A percentile compares a stretch with the other conserved stretches of the same genome.
Conservation (phyloP, 2,888 invertebrate genomes). For the Steinernema scapterisci region DNA sequence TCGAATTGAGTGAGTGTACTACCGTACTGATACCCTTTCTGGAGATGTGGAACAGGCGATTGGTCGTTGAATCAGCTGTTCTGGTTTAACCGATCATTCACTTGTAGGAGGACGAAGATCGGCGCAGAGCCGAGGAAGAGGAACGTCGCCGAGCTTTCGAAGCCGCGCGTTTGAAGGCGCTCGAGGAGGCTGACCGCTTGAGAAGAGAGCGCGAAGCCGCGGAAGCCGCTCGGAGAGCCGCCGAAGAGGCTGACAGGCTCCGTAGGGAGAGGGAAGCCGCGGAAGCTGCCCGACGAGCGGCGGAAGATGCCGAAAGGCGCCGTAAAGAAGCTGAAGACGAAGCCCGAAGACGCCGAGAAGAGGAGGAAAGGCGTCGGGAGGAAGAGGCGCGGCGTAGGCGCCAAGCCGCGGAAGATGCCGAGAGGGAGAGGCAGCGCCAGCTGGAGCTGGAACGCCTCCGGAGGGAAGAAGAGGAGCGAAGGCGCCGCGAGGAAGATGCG, state of each 20-base stretch:
- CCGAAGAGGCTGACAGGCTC: slow-evolving; percentile 61
- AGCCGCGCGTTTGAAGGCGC: slow-evolving; percentile 64
- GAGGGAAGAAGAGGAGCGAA: slow-evolving; percentile 43
- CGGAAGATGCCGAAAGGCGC: slow-evolving; percentile 64
- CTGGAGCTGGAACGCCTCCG: slow-evolving; percentile 41
- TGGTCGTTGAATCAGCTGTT: not conserved
- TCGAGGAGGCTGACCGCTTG: slow-evolving; percentile 66
- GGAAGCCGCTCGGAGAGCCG: slow-evolving; percentile 58
- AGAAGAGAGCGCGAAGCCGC: slow-evolving; percentile 65
- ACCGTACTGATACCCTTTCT: not conserved
- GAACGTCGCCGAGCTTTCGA: slow-evolving; percentile 66
- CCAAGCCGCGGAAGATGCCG: slow-evolving; percentile 56
- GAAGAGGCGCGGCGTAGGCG: slow-evolving; percentile 16
- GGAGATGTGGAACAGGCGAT: slow-evolving; percentile 18
- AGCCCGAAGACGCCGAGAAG: slow-evolving; percentile 43
- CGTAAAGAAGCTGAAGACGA: slow-evolving; percentile 39
- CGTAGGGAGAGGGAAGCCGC: slow-evolving; percentile 55
- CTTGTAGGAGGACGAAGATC: slow-evolving; percentile 67
- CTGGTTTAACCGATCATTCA: not conserved
- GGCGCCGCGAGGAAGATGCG: slow-evolving; percentile 20
- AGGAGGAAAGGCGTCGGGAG: slow-evolving; percentile 25
- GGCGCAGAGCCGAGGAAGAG: slow-evolving; percentile 64
- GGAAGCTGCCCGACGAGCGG: slow-evolving; percentile 55
- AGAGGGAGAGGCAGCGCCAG: slow-evolving; percentile 37
- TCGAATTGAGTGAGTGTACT: not conserved